phyloP scores from a whole-genome alignment of 2,797 vertebrate species.

The Denticeps clupeoides region DNA sequence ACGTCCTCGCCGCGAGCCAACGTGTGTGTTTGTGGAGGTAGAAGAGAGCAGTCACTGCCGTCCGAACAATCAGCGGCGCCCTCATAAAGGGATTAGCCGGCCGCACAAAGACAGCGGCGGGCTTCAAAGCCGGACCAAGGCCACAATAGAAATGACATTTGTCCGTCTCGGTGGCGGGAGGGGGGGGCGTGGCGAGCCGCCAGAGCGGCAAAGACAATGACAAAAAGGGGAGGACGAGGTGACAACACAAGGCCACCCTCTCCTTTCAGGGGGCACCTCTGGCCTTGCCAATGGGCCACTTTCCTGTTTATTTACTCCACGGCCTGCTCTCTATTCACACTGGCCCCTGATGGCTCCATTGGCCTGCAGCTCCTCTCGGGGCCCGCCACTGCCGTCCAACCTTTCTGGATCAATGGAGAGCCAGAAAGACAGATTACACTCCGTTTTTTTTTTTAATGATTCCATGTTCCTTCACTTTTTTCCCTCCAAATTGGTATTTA shows the following conservation, averaged over 20 bases:
- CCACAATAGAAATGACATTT: conserved; percentile 76
- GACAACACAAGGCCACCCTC: conserved; percentile 54
- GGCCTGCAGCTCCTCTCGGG: conserved; percentile 39
- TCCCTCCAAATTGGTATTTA: conserved; percentile 40
- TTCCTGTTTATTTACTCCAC: conserved; percentile 70
- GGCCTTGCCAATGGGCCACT: conserved; percentile 56
- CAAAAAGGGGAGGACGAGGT: conserved; percentile 61
- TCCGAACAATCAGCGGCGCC: conserved; percentile 52
- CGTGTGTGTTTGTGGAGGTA: conserved; percentile 33
- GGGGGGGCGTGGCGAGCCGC: conserved; percentile 42
- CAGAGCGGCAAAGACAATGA: conserved; percentile 52
- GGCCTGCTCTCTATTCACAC: conserved; percentile 54
- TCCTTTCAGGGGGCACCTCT: conserved; percentile 62
- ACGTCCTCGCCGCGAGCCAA: no score
- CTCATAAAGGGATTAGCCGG: conserved; percentile 72
- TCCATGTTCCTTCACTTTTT: conserved; percentile 41
- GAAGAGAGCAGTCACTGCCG: no score
- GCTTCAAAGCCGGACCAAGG: conserved; percentile 63
- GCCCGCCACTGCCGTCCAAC: conserved; percentile 27
- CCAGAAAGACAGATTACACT: conserved; percentile 52
- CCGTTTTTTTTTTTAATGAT: conserved; percentile 51
- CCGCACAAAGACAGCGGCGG: conserved; percentile 63
- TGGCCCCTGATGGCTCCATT: conserved; percentile 76
- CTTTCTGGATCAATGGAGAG: conserved; percentile 46
- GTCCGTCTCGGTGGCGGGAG: conserved; percentile 67